Evolutionary conservation across 2,113 vertebrate genomes (phyloP), one percentile per base, ranked within the genome.

Genomic region (Gavia stellata): DNA sequence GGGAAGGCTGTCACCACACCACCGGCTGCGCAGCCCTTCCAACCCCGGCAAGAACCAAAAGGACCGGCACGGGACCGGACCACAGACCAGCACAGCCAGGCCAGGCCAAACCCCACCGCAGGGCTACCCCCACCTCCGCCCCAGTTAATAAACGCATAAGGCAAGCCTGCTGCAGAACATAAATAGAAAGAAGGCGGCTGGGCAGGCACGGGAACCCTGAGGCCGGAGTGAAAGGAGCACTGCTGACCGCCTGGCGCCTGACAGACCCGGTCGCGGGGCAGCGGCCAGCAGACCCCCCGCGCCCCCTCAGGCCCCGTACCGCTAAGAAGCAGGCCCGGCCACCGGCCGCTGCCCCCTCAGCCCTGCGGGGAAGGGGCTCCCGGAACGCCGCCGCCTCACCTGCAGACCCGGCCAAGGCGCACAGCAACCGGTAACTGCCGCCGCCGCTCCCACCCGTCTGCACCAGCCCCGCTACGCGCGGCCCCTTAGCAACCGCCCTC

Each of bases 381-480:
- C 33, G 6, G 5, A 19, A 3, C 25, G 4, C 20, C 40, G 2
- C 18, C 14, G 0, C 42, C 97, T 91, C 95, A 96, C 95, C 96
- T 96, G 83, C 77, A 5, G 17, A 40, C 63, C 79, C n/a, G 0
- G 15, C 40, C 7, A 7, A 20, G 11, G 9, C 34, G 0, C 36
- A 0, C 29, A 0, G 1, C 40, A 20, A 3, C 10, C 15, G 0
- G 1, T 33, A 18, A 1, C 45, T 31, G 59, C 66, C 4, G 2
- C 92, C 38, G 2, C 83, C 20, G 47, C 82, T 95, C 74, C 63
- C 87, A 21, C 71, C 58, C 49, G 42, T 73, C 82, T 72, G 58
- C 59, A 2, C 7, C 18, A 0, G 9, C 13, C 42, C 44, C 68
- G 31, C 70, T 58, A 38, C 81, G 78, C 53, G 38, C 89, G 31